These are phyloP conservation scores for Coelinius sp. DNA, from an alignment of 2,888 invertebrate species.

Conservation along the genomic window DNA sequence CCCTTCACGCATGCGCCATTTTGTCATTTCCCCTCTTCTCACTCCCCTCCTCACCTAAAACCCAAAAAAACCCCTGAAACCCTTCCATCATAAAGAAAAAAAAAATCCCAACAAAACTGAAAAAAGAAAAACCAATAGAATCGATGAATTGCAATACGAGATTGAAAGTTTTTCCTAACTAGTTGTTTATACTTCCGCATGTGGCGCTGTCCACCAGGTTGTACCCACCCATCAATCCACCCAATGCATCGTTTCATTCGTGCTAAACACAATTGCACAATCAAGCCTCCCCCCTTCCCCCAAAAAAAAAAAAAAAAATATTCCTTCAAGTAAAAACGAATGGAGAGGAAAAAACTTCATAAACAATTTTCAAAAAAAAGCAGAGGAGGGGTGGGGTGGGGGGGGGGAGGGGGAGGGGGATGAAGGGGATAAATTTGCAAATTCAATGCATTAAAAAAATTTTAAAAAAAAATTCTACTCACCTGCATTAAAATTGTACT, in stretches of 20 bases:
- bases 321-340: constrained; percentile 44
- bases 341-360: constrained; percentile 60
- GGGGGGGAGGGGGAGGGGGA: neutral
- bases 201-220: constrained; percentile 34
- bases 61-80: neutral
- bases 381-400: too few relatives aligned
- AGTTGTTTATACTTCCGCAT: constrained; percentile 68
- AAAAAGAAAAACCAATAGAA: constrained; percentile 27
- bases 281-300: too few relatives aligned
- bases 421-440: neutral
- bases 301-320: constrained; percentile 6
- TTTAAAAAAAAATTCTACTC: too few relatives aligned
- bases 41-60: constrained; percentile 26
- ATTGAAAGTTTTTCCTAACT: constrained; percentile 66
- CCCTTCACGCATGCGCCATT: constrained; percentile 39
- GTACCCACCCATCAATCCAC: constrained; percentile 17
- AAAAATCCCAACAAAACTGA: constrained; percentile 5
- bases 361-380: constrained; percentile 47
- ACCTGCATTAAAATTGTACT: constrained; percentile 8
- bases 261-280: constrained; percentile 38
- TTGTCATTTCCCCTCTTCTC: constrained; percentile 26
- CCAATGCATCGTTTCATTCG: neutral
- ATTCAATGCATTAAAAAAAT: neutral
- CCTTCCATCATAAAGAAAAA: neutral
- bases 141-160: constrained; percentile 52